Evolutionary conservation across 2,888 invertebrate genomes (phyloP), one percentile per base, ranked within the genome.

Genomic region (Latheticus oryzae): DNA sequence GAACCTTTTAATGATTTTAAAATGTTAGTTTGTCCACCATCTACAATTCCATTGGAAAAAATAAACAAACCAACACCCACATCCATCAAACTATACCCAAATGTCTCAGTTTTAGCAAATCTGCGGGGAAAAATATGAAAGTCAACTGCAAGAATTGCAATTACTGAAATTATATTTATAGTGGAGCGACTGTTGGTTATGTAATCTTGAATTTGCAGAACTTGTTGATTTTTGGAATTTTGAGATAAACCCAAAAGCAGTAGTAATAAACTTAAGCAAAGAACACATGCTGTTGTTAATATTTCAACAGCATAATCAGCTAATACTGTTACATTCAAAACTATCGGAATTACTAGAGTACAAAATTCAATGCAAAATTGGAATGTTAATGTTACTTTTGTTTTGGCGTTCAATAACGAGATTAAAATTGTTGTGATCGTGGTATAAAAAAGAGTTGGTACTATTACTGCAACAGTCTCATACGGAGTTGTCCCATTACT

Each of bases 11-110:
- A 51, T 5, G 76, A 73, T 43, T 67, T 73, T 19, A 68, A 73
- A 11, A 73, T 60, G 1, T 80, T 62, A 38, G 68, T 66, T 48
- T 62, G 72, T 35, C 69, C 63, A 4, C 72, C 73, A 9, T 90
- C 85, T 0, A 91, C 89, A 26, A 91, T 77, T 0, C 90, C 95
- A 80, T 93, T 93, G 12, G 90, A 83, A 21, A 91, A 81, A 3
- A 95, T 84, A 79, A 91, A 98, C 9, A 92, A 78, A 0, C 96
- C 97, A 2, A 97, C 97, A 5, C 98, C 98, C 5, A 91, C 85
- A 74, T 99, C 99, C 99, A 99, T 99, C 15, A 96, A 76, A 73
- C 93, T 89, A 68, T 86, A 91, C 0, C 97, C 97, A 80, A 84
- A 93, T 0, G 78, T 83, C 72, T 92, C 91, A 0, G 95, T 94